phyloP scores from a whole-genome alignment of 2,888 invertebrate genomes.

The Dichetophora obliterata region DNA sequence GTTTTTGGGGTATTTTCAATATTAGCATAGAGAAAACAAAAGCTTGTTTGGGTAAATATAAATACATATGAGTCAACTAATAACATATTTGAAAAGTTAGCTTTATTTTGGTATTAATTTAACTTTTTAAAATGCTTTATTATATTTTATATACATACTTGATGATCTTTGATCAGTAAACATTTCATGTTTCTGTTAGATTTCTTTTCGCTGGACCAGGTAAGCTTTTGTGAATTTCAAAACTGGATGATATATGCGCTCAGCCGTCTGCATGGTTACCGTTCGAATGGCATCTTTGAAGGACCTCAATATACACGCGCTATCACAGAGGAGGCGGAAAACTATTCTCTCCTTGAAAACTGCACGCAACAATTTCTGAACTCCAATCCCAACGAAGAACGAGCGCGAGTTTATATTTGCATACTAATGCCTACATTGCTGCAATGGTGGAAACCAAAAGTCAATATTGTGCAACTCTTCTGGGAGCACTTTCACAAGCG shows the following conservation, averaged over 20 bases:
- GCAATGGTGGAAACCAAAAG: conserved; percentile 71
- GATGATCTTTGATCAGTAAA: too few relatives aligned
- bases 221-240: conserved; percentile 60
- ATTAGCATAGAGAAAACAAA: conserved; percentile 60
- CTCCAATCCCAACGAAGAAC: conserved; percentile 70
- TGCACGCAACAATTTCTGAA: conserved; percentile 70
- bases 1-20: conserved; percentile 71
- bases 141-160: too few relatives aligned
- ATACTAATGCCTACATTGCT: conserved; percentile 68
- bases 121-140: not conserved
- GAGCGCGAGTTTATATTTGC: conserved; percentile 70
- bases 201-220: conserved; percentile 48
- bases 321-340: conserved; percentile 57
- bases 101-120: too few relatives aligned
- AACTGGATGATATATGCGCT: conserved; percentile 71
- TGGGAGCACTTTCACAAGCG: conserved; percentile 75
- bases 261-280: conserved; percentile 68
- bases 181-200: too few relatives aligned
- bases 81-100: too few relatives aligned
- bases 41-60: conserved; percentile 50
- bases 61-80: too few relatives aligned
- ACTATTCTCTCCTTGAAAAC: conserved; percentile 70
- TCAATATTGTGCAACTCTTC: conserved; percentile 71
- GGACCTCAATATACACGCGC: conserved; percentile 42
- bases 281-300: conserved; percentile 59